Evolutionary conservation across 2,797 vertebrate species (phyloP).

Genomic region (Myotis findleyi): DNA sequence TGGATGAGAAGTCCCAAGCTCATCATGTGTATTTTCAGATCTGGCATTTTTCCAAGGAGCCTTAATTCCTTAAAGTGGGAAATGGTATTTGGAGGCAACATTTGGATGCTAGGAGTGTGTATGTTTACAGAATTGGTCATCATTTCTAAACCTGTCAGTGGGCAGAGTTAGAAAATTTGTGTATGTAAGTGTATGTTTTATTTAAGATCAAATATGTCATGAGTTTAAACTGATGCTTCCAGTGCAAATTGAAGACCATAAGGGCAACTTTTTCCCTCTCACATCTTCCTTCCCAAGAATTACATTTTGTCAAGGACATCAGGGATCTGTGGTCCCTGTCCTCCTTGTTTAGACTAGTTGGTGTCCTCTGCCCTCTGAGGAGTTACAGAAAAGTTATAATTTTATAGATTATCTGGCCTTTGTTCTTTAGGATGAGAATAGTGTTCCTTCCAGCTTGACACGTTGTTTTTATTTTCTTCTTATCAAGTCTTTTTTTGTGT

Average conservation of each 20-base stretch:
- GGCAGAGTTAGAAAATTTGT: neutral
- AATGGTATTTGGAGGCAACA: neutral
- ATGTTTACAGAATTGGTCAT: neutral
- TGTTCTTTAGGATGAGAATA: neutral
- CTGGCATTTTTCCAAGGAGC: neutral
- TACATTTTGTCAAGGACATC: neutral
- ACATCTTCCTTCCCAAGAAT: neutral
- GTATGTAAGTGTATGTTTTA: neutral
- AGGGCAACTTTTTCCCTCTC: neutral
- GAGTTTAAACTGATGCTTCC: neutral
- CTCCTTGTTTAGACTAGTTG: neutral
- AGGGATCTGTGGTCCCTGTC: neutral
- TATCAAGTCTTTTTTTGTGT: neutral
- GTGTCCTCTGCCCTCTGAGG: neutral
- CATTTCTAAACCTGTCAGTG: neutral
- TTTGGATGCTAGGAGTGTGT: neutral
- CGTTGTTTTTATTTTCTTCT: neutral
- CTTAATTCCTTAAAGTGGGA: slow-evolving; percentile 2
- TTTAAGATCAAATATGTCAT: neutral
- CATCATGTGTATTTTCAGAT: neutral
- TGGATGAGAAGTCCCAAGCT: neutral
- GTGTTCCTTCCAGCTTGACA: neutral
- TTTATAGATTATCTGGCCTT: neutral
- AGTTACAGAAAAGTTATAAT: neutral
- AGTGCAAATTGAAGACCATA: neutral